phyloP scores from a whole-genome alignment of 1,140 invertebrate genomes.

The Formica exsecta region DNA sequence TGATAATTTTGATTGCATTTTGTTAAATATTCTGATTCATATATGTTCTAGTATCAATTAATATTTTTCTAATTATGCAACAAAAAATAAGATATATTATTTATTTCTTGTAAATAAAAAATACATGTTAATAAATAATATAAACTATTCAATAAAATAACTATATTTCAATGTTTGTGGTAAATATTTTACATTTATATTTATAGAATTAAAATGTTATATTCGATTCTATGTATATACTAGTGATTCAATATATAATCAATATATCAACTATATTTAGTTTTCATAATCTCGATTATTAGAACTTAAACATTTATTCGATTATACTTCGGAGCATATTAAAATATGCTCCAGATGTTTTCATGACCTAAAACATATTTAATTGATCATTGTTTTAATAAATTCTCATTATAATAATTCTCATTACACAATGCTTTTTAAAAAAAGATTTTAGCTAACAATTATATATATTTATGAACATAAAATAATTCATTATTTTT shows the following conservation, averaged over 20 bases:
- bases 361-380: conserved; percentile 69
- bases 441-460: neutral
- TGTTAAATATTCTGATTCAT: no score
- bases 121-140: neutral
- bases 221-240: neutral
- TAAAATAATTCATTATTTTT: neutral
- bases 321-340: conserved; percentile 60
- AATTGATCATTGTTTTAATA: neutral
- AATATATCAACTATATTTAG: no score
- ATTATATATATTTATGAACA: neutral
- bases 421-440: neutral
- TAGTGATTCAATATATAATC: conserved; percentile 2
- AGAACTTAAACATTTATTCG: conserved; percentile 1
- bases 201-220: neutral
- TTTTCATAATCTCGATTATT: conserved; percentile 14
- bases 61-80: no score
- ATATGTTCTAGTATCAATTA: no score
- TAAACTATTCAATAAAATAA: neutral
- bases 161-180: neutral
- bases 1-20: no score
- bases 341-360: conserved; percentile 74
- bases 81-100: no score
- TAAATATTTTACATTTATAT: neutral
- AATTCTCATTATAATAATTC: neutral
- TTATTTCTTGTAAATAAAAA: no score